A percentile compares a stretch with the other conserved stretches of the same genome.
These are phyloP conservation scores for Macrotus californicus DNA, from an alignment of 2,113 vertebrate species.

Conservation along the genomic window DNA sequence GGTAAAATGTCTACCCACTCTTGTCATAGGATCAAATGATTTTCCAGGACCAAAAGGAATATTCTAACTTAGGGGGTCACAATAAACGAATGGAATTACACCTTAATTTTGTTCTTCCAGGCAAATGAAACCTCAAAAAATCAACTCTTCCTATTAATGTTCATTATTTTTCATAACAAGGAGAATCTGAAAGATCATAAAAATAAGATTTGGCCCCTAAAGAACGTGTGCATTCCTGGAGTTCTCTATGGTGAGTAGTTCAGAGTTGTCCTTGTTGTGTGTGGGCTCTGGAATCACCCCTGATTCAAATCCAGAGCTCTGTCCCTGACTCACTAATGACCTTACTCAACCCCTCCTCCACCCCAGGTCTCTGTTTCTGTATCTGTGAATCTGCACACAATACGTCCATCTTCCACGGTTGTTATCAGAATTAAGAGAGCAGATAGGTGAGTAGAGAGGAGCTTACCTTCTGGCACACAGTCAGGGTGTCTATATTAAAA, in stretches of 20 bases:
- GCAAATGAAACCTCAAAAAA: not conserved
- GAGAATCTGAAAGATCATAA: not conserved
- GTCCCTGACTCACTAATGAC: not conserved
- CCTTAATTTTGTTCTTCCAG: not conserved
- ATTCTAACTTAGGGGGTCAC: not conserved
- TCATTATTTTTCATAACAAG: not conserved
- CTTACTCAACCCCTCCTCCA: not conserved
- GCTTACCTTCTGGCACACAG: not conserved
- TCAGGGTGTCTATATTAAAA: not conserved
- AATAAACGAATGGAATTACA: constrained; percentile 4
- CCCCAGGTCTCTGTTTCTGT: not conserved
- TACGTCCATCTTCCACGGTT: not conserved
- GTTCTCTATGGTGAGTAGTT: not conserved
- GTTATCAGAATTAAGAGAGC: not conserved
- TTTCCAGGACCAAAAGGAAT: constrained; percentile 2
- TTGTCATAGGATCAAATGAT: constrained; percentile 4
- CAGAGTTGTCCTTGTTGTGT: not conserved
- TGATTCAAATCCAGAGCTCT: not conserved
- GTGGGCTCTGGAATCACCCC: not conserved
- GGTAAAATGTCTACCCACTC: not conserved
- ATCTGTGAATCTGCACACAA: not conserved
- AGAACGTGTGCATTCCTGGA: not conserved
- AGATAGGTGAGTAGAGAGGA: not conserved
- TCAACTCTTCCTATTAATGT: constrained; percentile 1
- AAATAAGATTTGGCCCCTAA: not conserved